Evolutionary conservation across 2,113 vertebrate species (phyloP).

Genomic region (Antechinus flavipes): DNA sequence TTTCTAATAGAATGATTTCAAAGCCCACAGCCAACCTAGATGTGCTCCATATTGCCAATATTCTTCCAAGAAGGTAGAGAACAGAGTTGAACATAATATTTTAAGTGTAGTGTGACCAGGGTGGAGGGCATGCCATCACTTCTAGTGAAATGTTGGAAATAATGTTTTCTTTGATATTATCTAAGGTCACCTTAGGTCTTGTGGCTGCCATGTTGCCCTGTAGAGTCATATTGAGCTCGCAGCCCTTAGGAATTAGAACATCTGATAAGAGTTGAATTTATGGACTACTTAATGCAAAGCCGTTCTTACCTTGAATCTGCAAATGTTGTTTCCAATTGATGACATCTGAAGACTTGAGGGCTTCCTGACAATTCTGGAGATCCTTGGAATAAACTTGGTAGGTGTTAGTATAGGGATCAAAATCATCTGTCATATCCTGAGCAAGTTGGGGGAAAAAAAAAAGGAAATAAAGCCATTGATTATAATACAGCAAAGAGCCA

Average conservation of each 20-base stretch:
- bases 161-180: background rate
- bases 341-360: constrained; percentile 47
- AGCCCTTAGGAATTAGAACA: background rate
- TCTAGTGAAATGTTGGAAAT: no score
- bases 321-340: constrained; percentile 70
- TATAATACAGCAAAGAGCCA: background rate
- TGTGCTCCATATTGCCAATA: background rate
- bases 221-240: background rate
- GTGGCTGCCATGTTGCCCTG: background rate
- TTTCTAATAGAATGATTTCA: background rate
- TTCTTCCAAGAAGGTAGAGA: background rate
- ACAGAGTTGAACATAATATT: background rate
- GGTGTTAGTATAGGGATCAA: constrained; percentile 70
- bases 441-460: background rate
- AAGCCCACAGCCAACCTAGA: background rate
- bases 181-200: background rate
- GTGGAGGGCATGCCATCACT: background rate
- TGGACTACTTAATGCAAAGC: background rate
- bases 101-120: background rate
- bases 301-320: constrained; percentile 65
- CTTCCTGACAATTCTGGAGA: constrained; percentile 44
- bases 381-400: constrained; percentile 68
- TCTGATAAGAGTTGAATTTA: background rate
- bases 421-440: constrained; percentile 72
- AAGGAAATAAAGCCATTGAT: background rate